These are phyloP conservation scores for Calypte anna DNA, from an alignment of 2,113 vertebrate genomes.

Conservation along the genomic window DNA sequence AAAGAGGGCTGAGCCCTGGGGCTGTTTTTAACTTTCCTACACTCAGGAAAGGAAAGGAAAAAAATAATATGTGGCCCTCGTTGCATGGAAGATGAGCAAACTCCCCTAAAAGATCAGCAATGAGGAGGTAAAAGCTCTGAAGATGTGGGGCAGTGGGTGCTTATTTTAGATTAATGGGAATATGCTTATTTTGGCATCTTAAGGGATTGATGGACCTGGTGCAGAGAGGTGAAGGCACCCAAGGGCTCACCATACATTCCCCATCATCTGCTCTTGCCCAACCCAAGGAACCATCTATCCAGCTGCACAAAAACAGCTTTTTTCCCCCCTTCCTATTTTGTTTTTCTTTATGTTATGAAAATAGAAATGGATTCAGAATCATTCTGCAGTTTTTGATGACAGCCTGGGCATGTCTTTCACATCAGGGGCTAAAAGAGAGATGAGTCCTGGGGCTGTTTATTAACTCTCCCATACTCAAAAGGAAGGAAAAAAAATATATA, in stretches of 20 bases:
- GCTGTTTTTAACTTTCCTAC: not conserved
- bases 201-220: not conserved
- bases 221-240: not conserved
- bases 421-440: not conserved
- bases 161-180: no score
- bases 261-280: not conserved
- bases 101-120: fast-evolving
- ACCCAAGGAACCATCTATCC: not conserved
- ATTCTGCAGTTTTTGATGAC: not conserved
- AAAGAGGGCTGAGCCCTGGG: not conserved
- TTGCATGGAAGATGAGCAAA: not conserved
- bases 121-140: not conserved
- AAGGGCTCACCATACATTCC: not conserved
- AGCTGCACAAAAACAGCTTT: not conserved
- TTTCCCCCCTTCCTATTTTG: no score
- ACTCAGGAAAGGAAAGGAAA: no score
- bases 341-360: not conserved
- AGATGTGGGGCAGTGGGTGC: not conserved
- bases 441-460: not conserved
- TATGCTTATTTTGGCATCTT: not conserved
- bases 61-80: no score
- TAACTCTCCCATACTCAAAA: not conserved
- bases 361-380: not conserved
- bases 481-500: no score
- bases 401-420: not conserved